phyloP scores from a whole-genome alignment of 2,113 vertebrate genomes.

The Leptodactylus fuscus region DNA sequence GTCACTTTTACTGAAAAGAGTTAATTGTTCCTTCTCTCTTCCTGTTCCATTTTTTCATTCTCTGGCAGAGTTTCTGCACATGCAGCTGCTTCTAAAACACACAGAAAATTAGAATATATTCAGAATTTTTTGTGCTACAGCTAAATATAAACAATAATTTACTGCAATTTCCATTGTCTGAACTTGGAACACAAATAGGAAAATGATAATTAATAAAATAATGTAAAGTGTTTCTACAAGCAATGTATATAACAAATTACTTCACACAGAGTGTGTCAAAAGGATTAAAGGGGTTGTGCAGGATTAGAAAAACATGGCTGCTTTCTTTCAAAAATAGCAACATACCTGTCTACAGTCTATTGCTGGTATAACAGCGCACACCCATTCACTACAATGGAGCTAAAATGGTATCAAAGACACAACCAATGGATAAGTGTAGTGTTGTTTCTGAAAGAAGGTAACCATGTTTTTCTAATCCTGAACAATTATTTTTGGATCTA shows the following conservation, averaged over 20 bases:
- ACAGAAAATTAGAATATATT: not conserved
- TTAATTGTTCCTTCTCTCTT: conserved; percentile 55
- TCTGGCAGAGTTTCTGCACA: conserved; percentile 34
- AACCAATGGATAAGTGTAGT: no score
- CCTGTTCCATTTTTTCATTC: not conserved
- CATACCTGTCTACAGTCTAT: not conserved
- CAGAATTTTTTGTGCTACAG: not conserved
- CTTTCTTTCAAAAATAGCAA: not conserved
- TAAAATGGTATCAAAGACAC: not conserved
- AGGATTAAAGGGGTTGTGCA: not conserved
- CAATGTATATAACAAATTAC: not conserved
- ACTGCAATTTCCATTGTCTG: not conserved
- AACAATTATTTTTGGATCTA: no score
- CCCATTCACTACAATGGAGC: not conserved
- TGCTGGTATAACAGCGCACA: not conserved
- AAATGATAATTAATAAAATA: not conserved
- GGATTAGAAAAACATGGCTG: not conserved
- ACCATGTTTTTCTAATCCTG: no score
- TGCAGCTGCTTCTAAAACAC: conserved; percentile 36
- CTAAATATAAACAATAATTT: conserved; percentile 3
- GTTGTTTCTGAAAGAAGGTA: no score
- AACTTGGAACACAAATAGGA: not conserved
- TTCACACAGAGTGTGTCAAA: not conserved
- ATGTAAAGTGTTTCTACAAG: not conserved
- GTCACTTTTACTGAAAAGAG: conserved; percentile 60